Evolutionary conservation across 1,140 invertebrate species (phyloP).

Genomic region (Nasonia longicornis): DNA sequence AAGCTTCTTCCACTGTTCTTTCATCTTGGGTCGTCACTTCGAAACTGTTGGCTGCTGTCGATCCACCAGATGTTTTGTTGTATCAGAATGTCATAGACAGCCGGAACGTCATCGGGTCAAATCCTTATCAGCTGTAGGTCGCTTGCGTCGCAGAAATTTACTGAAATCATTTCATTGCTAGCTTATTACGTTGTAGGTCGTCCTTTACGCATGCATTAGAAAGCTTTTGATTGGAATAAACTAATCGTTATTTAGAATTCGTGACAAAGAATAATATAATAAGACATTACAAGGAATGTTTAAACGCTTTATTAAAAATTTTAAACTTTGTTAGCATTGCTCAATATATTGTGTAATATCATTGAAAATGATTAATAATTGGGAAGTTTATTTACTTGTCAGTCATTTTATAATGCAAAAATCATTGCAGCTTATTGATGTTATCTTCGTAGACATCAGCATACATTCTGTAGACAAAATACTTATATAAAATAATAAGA

Average conservation of each 20-base stretch:
- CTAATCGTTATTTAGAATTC: not conserved
- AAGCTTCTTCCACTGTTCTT: constrained; percentile 44
- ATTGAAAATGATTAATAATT: too few relatives aligned
- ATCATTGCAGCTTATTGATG: too few relatives aligned
- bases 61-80: constrained; percentile 39
- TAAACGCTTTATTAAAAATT: not conserved
- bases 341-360: too few relatives aligned
- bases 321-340: too few relatives aligned
- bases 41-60: constrained; percentile 23
- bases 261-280: too few relatives aligned
- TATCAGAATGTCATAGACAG: constrained; percentile 38
- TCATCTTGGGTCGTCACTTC: constrained; percentile 38
- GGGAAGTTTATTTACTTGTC: too few relatives aligned
- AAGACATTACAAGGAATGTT: not conserved
- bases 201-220: constrained; percentile 1
- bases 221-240: not conserved
- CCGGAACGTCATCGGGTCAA: constrained; percentile 39
- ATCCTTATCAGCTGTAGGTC: constrained; percentile 38
- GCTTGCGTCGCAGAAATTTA: constrained; percentile 36
- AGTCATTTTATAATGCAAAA: too few relatives aligned
- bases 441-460: too few relatives aligned
- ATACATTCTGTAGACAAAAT: too few relatives aligned
- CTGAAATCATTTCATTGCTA: constrained; percentile 33
- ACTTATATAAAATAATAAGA: too few relatives aligned
- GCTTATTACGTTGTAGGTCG: constrained; percentile 9